phyloP scores from a whole-genome alignment of 1,140 invertebrate genomes.

The Papilio helenus region DNA sequence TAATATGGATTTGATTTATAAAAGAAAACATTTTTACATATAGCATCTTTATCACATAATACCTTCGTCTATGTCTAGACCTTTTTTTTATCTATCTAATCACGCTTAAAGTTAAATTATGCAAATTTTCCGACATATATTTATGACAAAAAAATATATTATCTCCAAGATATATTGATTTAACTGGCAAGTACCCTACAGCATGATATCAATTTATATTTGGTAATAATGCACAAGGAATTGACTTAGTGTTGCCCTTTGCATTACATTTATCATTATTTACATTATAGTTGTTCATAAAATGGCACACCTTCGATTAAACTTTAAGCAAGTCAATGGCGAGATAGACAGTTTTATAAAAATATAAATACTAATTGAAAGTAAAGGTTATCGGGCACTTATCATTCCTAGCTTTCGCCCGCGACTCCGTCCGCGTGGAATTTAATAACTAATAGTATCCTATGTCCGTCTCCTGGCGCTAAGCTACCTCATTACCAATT shows the following conservation, averaged over 20 bases:
- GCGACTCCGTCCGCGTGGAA: too few species aligned
- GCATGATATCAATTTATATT: constrained; percentile 40
- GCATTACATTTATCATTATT: constrained; percentile 50
- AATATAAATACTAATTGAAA: too few species aligned
- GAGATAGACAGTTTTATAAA: not conserved
- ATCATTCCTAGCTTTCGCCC: too few species aligned
- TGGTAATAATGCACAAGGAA: constrained; percentile 60
- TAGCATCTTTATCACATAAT: constrained; percentile 75
- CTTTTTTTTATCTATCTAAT: constrained; percentile 56
- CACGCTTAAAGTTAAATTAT: constrained; percentile 77
- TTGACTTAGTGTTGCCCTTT: constrained; percentile 67
- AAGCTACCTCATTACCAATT: too few species aligned
- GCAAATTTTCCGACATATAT: constrained; percentile 74
- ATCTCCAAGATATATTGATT: constrained; percentile 52
- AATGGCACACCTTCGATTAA: constrained; percentile 64
- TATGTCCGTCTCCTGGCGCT: too few species aligned
- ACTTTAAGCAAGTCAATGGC: constrained; percentile 16
- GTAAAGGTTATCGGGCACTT: too few species aligned
- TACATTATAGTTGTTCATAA: constrained; percentile 60
- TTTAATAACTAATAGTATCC: too few species aligned
- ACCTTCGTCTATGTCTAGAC: constrained; percentile 60
- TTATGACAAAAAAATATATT: constrained; percentile 66
- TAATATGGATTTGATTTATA: constrained; percentile 60
- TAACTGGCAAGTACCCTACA: constrained; percentile 54
- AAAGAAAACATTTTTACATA: constrained; percentile 61